Conservation (phyloP, 2,888 invertebrate genomes). For the Invenusta paracnida region DNA sequence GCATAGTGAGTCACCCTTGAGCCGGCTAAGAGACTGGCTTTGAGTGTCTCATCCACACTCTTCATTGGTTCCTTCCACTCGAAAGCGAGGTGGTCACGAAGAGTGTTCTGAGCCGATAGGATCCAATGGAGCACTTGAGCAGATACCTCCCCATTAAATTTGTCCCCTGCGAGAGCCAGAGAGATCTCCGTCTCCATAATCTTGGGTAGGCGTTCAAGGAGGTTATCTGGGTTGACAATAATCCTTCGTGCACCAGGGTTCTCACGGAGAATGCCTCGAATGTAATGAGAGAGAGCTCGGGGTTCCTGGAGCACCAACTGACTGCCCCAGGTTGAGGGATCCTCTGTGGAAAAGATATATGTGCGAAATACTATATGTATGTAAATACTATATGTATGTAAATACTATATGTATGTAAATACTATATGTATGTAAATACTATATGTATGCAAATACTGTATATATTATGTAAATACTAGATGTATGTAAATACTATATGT, state of each 20-base stretch:
- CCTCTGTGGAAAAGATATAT: neutral
- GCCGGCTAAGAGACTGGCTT: neutral
- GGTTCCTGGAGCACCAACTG: neutral
- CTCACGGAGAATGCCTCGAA: neutral
- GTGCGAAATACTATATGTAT: no score
- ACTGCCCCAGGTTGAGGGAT: neutral
- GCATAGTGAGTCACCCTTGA: neutral
- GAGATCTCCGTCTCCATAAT: neutral
- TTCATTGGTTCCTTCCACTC: slow-evolving; percentile 11
- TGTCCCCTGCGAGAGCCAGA: neutral
- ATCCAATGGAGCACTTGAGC: neutral
- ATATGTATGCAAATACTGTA: no score
- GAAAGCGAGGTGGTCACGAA: neutral
- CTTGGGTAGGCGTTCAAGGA: neutral
- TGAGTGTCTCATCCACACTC: neutral
- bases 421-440: no score
- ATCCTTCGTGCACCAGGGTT: neutral
- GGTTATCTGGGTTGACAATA: neutral
- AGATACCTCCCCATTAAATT: neutral
- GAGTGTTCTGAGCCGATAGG: slow-evolving; percentile 4
- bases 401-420: no score
- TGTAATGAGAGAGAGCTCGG: slow-evolving; percentile 6
- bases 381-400: no score
- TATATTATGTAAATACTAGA: no score
- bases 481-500: no score